phyloP scores from a whole-genome alignment of 2,888 invertebrate genomes.

The Scrobipalpa costella region DNA sequence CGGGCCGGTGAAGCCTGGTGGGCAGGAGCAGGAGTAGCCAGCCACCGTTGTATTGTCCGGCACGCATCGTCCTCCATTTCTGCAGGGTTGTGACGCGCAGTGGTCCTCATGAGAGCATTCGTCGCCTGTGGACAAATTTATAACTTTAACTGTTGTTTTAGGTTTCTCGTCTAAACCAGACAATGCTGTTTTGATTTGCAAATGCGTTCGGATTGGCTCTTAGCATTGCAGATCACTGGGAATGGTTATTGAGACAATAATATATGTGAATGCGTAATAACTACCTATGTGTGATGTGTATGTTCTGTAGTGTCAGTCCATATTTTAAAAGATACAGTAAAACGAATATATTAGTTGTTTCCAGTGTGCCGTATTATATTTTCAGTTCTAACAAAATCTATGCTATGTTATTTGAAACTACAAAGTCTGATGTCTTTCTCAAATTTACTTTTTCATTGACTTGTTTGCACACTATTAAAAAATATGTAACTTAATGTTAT shows the following conservation, averaged over 20 bases:
- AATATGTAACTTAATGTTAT: too few relatives aligned
- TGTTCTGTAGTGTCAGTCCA: too few relatives aligned
- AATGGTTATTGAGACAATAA: too few relatives aligned
- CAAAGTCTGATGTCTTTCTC: too few relatives aligned
- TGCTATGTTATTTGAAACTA: too few relatives aligned
- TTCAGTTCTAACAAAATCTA: too few relatives aligned
- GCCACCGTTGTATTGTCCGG: constrained; percentile 84
- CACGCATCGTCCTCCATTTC: constrained; percentile 94
- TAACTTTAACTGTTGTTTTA: constrained; percentile 16
- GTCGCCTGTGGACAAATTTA: constrained; percentile 81
- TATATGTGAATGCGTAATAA: too few relatives aligned
- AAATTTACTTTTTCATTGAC: too few relatives aligned
- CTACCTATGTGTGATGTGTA: too few relatives aligned
- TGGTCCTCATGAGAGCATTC: constrained; percentile 95
- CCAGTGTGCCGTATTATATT: not conserved
- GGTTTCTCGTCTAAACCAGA: not conserved
- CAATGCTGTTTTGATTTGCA: constrained; percentile 6
- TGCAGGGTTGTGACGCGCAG: constrained; percentile 95
- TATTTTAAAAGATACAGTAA: not conserved
- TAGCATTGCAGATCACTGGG: too few relatives aligned
- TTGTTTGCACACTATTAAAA: too few relatives aligned
- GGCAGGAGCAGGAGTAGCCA: constrained; percentile 92
- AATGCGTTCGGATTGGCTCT: not conserved
- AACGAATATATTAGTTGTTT: not conserved
- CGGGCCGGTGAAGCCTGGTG: constrained; percentile 92